A percentile compares a stretch with the other conserved stretches of the same genome.
phyloP scores from a whole-genome alignment of 2,888 invertebrate genomes.

The Eupithecia pulchellata region DNA sequence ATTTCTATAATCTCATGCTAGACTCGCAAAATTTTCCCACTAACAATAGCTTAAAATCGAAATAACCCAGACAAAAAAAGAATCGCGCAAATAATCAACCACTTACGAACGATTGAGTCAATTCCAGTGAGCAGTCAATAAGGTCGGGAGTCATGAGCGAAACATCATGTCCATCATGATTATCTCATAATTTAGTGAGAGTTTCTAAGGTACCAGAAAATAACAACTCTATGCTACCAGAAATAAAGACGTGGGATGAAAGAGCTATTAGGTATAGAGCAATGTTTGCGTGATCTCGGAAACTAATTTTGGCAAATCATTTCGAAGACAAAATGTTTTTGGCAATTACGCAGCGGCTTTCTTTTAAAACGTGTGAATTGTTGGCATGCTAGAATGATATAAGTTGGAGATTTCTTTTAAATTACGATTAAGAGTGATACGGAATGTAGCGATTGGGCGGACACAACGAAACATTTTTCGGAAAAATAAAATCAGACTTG shows the following conservation, averaged over 20 bases:
- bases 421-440: neutral
- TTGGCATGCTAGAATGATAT: constrained; percentile 20
- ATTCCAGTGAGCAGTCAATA: constrained; percentile 33
- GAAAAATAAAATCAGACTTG: neutral
- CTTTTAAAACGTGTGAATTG: constrained; percentile 50
- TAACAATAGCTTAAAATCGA: neutral
- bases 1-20: neutral
- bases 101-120: constrained; percentile 34
- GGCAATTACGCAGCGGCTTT: constrained; percentile 60
- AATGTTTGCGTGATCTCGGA: constrained; percentile 62
- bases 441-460: neutral
- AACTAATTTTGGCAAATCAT: constrained; percentile 66
- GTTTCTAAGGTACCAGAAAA: constrained; percentile 44
- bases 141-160: constrained; percentile 62
- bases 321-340: constrained; percentile 56
- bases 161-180: constrained; percentile 64
- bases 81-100: constrained; percentile 23
- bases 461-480: neutral
- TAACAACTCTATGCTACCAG: constrained; percentile 22
- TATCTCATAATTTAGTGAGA: constrained; percentile 66
- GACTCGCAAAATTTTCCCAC: neutral
- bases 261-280: no score
- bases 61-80: constrained; percentile 25
- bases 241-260: constrained; percentile 25
- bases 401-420: constrained; percentile 21